These are phyloP conservation scores for Pegea sp. DNA, from an alignment of 23 tunicate species.

Conservation along the genomic window DNA sequence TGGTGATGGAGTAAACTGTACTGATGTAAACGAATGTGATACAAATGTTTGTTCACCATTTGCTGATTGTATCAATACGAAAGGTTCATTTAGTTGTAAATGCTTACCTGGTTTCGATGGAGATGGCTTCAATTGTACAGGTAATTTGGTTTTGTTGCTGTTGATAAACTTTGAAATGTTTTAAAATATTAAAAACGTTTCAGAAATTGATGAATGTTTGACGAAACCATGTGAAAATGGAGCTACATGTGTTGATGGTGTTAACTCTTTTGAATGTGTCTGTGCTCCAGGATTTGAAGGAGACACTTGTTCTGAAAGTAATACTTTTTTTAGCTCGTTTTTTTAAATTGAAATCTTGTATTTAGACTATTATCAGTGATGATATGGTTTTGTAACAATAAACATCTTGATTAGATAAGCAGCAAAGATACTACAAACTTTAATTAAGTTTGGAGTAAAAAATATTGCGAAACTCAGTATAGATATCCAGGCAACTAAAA, in stretches of 20 bases:
- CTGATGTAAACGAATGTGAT: neutral
- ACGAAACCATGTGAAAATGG: neutral
- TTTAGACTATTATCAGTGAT: too few relatives aligned
- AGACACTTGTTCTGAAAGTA: neutral
- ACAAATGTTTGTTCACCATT: neutral
- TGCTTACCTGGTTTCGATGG: slow-evolving; percentile 11
- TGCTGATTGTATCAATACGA: slow-evolving; percentile 5
- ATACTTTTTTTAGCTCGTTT: too few relatives aligned
- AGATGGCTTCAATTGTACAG: neutral
- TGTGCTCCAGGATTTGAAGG: neutral
- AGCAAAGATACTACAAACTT: too few relatives aligned
- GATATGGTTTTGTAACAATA: too few relatives aligned
- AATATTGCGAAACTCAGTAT: too few relatives aligned
- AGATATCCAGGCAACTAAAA: too few relatives aligned
- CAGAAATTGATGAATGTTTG: neutral
- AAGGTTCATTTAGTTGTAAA: slow-evolving; percentile 9
- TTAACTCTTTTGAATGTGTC: neutral
- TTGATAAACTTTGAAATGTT: neutral
- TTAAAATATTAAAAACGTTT: neutral
- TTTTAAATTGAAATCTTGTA: too few relatives aligned
- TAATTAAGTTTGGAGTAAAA: too few relatives aligned
- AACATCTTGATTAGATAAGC: too few relatives aligned
- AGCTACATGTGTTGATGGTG: neutral
- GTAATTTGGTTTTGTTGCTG: neutral
- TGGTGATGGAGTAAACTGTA: slow-evolving; percentile 3